Evolutionary conservation across 2,888 invertebrate species (phyloP), one percentile per base, ranked within the genome.

Genomic region (Brachyptera risi): DNA sequence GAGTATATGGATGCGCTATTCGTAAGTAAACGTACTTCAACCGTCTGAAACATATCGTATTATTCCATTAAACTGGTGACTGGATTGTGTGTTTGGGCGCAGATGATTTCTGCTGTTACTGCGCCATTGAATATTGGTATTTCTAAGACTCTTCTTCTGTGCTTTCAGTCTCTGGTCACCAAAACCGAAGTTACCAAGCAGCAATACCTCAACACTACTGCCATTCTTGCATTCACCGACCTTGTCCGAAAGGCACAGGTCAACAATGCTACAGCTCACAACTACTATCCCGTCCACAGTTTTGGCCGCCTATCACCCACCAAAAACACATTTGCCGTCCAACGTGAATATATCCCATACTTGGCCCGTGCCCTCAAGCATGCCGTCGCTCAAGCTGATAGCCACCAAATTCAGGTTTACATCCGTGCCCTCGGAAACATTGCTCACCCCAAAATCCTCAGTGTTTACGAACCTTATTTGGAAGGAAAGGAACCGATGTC

Each of bases 351-450:
- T 64, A 78, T 88, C 31, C 85, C 86, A 1, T 79, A 80, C 69
- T 74, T 88, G 35, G 73, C 75, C 13, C 69, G 79, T 60, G 73
- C 81, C 64, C 71, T 89, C 42, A 74, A 79, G 40, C 68, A 79
- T 54, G 81, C 85, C 27, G 73, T 86, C 11, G 69, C 78, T 42
- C 68, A 77, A 24, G 76, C 75, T 3, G 80, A 87, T 67, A 79
- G 79, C 63, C 75, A 76, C 61, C 79, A 79, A 69, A 80, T 83
- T 62, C 83, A 83, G 65, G 77, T 82, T 0, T 83, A 81, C 74
- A 83, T 84, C 57, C 76, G 80, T 54, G 85, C 87, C 35, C 79
- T 88, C 60, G 87, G 88, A 44, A 82, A 82, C 69, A 73, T 84
- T 31, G 88, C 80, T 38, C 83, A 87, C 70, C 82, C 79, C 5